A percentile compares a stretch with the other conserved stretches of the same genome.
Evolutionary conservation across 2,113 vertebrate genomes (phyloP).

Genomic region (Hipposideros armiger): DNA sequence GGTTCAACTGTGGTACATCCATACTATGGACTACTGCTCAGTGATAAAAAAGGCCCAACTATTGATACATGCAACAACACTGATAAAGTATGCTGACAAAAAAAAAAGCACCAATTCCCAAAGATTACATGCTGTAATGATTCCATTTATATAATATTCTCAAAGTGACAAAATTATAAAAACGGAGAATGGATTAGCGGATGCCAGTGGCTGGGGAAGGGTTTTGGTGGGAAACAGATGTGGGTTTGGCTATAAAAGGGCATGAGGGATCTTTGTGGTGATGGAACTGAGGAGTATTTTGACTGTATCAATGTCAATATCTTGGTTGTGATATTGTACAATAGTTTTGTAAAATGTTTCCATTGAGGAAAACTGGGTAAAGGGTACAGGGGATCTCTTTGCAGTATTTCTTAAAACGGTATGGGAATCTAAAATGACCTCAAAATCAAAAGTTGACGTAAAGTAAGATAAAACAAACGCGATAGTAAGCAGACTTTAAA

Average conservation of each 20-base stretch:
- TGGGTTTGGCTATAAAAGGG: neutral
- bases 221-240: too few species aligned
- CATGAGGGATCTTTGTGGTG: too few species aligned
- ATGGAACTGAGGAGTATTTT: neutral
- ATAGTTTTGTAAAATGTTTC: neutral
- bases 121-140: neutral
- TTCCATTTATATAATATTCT: neutral
- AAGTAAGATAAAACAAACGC: neutral
- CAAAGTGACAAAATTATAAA: neutral
- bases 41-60: neutral
- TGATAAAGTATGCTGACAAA: neutral
- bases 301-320: neutral
- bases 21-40: neutral
- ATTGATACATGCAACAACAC: neutral
- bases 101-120: neutral
- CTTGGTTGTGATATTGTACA: neutral
- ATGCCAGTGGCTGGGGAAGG: neutral
- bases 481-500: neutral
- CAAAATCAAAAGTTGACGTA: neutral
- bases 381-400: neutral
- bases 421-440: neutral
- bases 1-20: neutral
- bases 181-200: neutral
- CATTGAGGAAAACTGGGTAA: neutral
- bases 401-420: slow-evolving; percentile 3